phyloP scores from a whole-genome alignment of 2,113 vertebrate species.

The Bagarius yarrelli region DNA sequence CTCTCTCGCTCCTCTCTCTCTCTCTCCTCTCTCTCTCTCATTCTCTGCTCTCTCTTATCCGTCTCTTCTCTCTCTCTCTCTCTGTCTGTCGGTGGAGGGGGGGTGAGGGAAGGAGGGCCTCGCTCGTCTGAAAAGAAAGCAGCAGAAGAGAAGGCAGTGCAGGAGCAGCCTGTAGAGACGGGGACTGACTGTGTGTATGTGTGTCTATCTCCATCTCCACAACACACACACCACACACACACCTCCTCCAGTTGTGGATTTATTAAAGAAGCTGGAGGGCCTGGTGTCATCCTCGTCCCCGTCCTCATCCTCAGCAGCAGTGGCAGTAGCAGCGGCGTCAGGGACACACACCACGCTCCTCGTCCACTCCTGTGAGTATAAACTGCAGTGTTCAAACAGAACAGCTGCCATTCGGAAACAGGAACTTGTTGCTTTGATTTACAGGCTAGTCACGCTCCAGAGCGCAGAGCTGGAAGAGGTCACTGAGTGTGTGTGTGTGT shows the following conservation, averaged over 20 bases:
- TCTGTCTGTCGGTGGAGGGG: constrained; percentile 23
- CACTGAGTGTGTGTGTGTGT: not conserved
- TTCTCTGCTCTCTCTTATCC: constrained; percentile 29
- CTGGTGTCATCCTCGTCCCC: constrained; percentile 17
- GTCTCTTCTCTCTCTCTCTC: constrained; percentile 27
- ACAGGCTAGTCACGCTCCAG: constrained; percentile 30
- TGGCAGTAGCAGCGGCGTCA: constrained; percentile 14
- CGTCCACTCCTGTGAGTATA: constrained; percentile 49
- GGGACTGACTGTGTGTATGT: constrained; percentile 16
- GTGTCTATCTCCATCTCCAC: constrained; percentile 9
- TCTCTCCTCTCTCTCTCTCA: constrained; percentile 30
- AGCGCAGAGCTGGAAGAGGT: constrained; percentile 16
- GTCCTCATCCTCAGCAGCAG: constrained; percentile 26
- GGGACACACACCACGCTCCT: constrained; percentile 6
- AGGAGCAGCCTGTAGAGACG: constrained; percentile 39
- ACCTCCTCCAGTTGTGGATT: constrained; percentile 49
- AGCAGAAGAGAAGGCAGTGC: constrained; percentile 38
- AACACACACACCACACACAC: constrained; percentile 40
- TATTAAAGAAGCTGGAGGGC: constrained; percentile 49
- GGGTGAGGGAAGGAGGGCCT: constrained; percentile 11
- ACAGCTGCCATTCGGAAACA: constrained; percentile 11
- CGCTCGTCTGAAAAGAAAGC: constrained; percentile 17
- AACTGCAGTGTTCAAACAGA: constrained; percentile 14
- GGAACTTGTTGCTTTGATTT: constrained; percentile 41
- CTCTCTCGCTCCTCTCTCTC: constrained; percentile 24